Base-by-base conservation (phyloP, 2,113 vertebrate genomes). In the Recurvirostra avosetta region DNA sequence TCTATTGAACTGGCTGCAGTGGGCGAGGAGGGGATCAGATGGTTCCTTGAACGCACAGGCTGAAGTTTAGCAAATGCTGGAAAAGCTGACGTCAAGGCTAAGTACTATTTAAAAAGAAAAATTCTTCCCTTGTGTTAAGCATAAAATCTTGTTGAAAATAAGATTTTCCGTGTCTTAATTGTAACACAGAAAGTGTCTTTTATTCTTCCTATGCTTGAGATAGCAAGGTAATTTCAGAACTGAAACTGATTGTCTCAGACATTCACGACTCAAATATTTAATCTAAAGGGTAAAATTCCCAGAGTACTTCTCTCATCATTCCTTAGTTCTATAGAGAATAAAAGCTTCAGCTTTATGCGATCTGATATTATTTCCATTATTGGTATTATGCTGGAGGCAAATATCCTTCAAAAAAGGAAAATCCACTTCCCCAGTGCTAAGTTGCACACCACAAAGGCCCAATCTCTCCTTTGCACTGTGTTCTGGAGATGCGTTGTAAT, bases 281-380 rank as follows among this genome's bases (percentile, higher is more conserved):
- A 98, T 98, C 97, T 98, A 97, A 98, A 97, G 95, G 85, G 94
- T 94, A 96, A 98, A 98, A 98, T 98, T 98, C 98, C 98, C 98
- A 96, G 94, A 94, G 96, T 97, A 95, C 95, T 95, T 97, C 95
- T 98, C 96, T 98, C 98, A 97, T 98, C 96, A 95, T 96, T 97
- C 97, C 92, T 97, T 95, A 96, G 97, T 97, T 97, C 97, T 98
- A 8, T 72, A 75, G 96, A 98, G 97, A 98, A 98, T 97, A 97
- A 98, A 98, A 98, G 90, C 96, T 97, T 98, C 97, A 96, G 74
- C 95, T 98, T 98, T 97, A 98, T 98, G 98, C 91, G 97, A 98
- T 98, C 97, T 98, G 98, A 98, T 98, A 98, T 97, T 98, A 97
- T 98, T 98, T 98, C 97, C 97, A 98, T 98, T 98, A 98, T 97